phyloP scores from a whole-genome alignment of 2,113 vertebrate species.

The Pseudorhombus dupliciocellatus region DNA sequence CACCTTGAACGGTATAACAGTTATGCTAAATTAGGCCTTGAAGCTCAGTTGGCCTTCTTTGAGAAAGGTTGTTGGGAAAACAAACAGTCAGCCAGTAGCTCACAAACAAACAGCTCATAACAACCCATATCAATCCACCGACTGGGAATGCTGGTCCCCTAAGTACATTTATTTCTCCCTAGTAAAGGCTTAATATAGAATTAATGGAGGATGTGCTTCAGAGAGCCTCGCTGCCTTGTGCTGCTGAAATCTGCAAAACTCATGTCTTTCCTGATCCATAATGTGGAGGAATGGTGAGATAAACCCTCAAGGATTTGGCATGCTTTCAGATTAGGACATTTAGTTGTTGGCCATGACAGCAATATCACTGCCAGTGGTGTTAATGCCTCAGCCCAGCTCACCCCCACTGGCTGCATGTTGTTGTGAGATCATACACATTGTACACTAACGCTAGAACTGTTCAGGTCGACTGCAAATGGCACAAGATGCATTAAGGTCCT shows the following conservation, averaged over 20 bases:
- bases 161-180: slow-evolving; percentile 50
- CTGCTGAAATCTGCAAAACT: slow-evolving; percentile 14
- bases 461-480: too few relatives aligned
- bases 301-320: slow-evolving; percentile 34
- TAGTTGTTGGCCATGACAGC: slow-evolving; percentile 3
- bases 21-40: slow-evolving; percentile 1
- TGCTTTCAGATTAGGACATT: slow-evolving; percentile 34
- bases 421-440: background rate
- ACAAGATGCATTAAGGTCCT: too few relatives aligned
- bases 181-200: slow-evolving; percentile 53
- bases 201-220: slow-evolving; percentile 59
- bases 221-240: slow-evolving; percentile 16
- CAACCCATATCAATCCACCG: slow-evolving; percentile 35
- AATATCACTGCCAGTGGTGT: slow-evolving; percentile 25
- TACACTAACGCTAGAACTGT: too few relatives aligned
- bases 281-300: slow-evolving; percentile 47
- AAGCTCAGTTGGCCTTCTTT: background rate
- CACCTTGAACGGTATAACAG: slow-evolving; percentile 16
- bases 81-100: slow-evolving; percentile 1
- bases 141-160: slow-evolving; percentile 29
- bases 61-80: background rate
- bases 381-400: background rate
- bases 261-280: slow-evolving; percentile 55
- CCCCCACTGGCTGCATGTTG: background rate
- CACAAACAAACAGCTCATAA: background rate